A percentile compares a stretch with the other conserved stretches of the same genome.
Conservation (phyloP, 1,140 invertebrate species). For the Brachionus plicatilis region DNA sequence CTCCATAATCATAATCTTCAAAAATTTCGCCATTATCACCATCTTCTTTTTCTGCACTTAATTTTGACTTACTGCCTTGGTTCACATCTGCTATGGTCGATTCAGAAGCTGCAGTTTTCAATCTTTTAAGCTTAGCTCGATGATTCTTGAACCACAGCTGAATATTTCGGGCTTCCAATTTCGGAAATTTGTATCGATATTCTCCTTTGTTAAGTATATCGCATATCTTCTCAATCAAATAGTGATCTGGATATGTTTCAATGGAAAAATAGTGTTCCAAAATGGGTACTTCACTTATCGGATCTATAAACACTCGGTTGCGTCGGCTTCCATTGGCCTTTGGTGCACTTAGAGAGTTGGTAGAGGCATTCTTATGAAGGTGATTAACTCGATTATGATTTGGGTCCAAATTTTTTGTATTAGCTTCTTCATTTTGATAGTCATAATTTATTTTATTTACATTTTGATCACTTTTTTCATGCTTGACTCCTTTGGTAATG, state of each 20-base stretch:
- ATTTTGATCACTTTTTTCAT: background rate
- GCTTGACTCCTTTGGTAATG: background rate
- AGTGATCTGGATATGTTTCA: conserved; percentile 70
- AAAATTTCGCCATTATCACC: background rate
- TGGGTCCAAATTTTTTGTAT: background rate
- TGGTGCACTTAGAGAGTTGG: background rate
- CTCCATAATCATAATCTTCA: conserved; percentile 27
- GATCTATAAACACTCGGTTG: conserved; percentile 97
- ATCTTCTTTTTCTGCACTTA: background rate
- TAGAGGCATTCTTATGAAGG: background rate
- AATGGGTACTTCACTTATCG: conserved; percentile 89
- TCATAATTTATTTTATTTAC: background rate
- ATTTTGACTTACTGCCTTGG: background rate
- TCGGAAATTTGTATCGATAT: conserved; percentile 87
- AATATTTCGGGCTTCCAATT: conserved; percentile 91
- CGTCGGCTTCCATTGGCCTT: conserved; percentile 56
- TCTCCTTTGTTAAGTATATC: conserved; percentile 85
- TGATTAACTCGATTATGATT: background rate
- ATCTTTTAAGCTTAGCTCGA: conserved; percentile 81
- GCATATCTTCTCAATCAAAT: conserved; percentile 81
- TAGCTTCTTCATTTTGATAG: background rate
- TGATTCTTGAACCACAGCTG: conserved; percentile 88
- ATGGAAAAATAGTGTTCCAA: conserved; percentile 91
- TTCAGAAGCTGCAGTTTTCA: conserved; percentile 15
- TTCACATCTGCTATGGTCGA: background rate